Base-by-base conservation (phyloP, 2,888 invertebrate species). In the Oscheius sp. region DNA sequence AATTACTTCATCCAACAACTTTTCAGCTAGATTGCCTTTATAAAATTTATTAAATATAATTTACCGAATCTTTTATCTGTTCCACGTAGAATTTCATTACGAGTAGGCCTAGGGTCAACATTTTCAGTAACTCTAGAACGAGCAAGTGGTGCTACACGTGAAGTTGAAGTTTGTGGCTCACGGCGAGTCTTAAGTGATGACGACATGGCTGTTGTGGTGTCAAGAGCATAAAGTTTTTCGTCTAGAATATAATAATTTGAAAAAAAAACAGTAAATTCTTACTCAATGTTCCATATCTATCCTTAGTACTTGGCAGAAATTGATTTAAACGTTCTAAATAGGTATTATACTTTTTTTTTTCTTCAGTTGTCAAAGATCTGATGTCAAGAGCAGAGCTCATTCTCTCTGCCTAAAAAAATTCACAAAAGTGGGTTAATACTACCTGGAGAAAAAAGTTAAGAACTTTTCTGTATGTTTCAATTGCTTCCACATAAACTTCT, bases 1-100 rank as follows among this genome's bases (percentile, higher is more conserved):
- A 4, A 76, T 58, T 33, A 79, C 65, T 53, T 78, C 80, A 48
- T 78, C 80, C 0, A 80, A 61, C 23, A 80, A 64, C 0, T 72
- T 48, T 23, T 80, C 76, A 25, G 75, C 79, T 31, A 74, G 72
- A 58, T 6, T 25, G 25, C 12, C 12, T 23, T n/a, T 25, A 23
- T 2, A 48, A 15, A n/a, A 50, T 3, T n/a, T 3, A 17, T 6
- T 12, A 2, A 34, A 23, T 6, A 45, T 15, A 34, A 25, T 52
- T 15, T 10, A 61, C 68, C 58, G 25, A 58, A 68, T 29, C 37
- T 58, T 8, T 46, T 58, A n/a, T 58, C 61, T 20, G 37, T 46
- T 33, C 55, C 67, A 25, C 33, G 23, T n/a, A 64, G 33, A 5
- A 64, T 12, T 23, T 50, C 64, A 1, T 17, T 17, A 1, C 61